Evolutionary conservation across 2,797 vertebrate species (phyloP), one percentile per base, ranked within the genome.

Genomic region (Arctocebus calabarensis): DNA sequence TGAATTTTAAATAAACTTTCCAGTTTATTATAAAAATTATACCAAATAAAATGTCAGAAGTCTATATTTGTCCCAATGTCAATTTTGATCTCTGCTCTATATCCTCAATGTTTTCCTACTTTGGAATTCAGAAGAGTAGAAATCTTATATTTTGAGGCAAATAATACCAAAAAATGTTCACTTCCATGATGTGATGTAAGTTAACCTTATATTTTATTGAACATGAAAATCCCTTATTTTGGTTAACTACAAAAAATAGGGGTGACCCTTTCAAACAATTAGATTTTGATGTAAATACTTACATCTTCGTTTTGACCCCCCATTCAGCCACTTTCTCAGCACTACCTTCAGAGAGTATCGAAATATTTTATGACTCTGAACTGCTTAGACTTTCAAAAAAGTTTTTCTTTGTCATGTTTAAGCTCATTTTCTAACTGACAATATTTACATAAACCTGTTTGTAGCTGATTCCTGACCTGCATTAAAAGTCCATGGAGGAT

Each of bases 401-500:
- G n/a, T 12, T 93, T 84, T 94, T 91, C 19, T 96, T 75, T 88
- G 16, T 88, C 96, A 90, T 74, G 91, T 94, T 0, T 0, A 81
- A 96, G 55, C 25, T 34, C 81, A 34, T 92, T 95, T 93, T n/a
- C 62, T 88, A 94, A 96, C 66, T 52, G 87, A 61, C 22, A 66
- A 77, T 61, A 89, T 68, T 94, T 93, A 70, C 25, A 81, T 70
- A 91, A 88, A 27, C 61, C 74, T 93, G 37, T 77, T 57, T 23
- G 78, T 74, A 64, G 66, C 75, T 90, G 64, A 73, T 85, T 96
- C 91, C 90, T 97, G 94, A 57, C 88, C 94, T 61, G 61, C 43
- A 77, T 96, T 93, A 85, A 96, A 70, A 74, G 91, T 94, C 75
- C 86, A 70, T 90, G 94, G 34, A 70, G 94, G 83, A 95, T 77